Evolutionary conservation across 2,888 invertebrate species (phyloP), one percentile per base, ranked within the genome.

Genomic region (Bhutanitis thaidina): DNA sequence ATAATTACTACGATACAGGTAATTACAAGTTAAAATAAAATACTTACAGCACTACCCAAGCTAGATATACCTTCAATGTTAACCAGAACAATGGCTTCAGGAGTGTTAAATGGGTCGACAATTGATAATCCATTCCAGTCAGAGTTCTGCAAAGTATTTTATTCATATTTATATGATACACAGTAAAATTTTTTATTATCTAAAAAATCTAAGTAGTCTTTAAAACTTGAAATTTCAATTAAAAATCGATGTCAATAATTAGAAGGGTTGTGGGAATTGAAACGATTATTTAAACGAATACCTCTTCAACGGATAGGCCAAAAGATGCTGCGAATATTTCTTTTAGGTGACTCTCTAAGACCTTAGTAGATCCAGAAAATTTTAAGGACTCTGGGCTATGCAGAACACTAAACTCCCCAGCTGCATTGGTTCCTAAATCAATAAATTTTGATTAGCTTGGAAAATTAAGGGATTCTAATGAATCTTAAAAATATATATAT

Each of bases 271-370:
- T 3, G 27, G 27, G 7, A 27, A 27, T 4, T 20, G 5, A 20
- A 20, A 20, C 5, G 2, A 20, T 3, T 5, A 5, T 20, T 2
- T 27, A 27, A 27, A 12, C 1, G 12, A 10, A 34, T 34, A 34
- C 34, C 83, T 93, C 92, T 73, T 93, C 92, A n/a, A 93, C 92
- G 9, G 95, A 93, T 58, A 93, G 91, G 41, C 96, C 96, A 56
- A 95, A 83, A 44, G 92, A 81, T 50, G 94, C 93, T n/a, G 93
- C 92, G 57, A 93, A 91, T 5, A 95, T 91, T 74, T 96, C 95
- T 67, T 91, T 92, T 1, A 95, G 74, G 3, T 92, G 77, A 64
- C 92, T 93, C 65, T 93, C 92, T 50, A 91, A 90, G 9, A 93
- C 71, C 57, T 89, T 86, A 56, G 91, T 92, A 56, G 91, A 90